These are phyloP conservation scores for Alca torda DNA, from an alignment of 2,797 vertebrate genomes.

Conservation along the genomic window DNA sequence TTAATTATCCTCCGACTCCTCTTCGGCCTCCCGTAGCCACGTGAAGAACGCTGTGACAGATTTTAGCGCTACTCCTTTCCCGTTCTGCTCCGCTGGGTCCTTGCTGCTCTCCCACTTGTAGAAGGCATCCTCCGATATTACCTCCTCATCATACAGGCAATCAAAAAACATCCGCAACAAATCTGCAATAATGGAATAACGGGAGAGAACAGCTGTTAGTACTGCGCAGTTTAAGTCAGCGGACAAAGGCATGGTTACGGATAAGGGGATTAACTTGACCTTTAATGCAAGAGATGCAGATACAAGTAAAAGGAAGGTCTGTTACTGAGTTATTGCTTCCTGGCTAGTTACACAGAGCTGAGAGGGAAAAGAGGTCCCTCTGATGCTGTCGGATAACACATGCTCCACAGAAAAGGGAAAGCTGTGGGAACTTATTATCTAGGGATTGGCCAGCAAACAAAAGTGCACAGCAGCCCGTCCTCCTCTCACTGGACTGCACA, in stretches of 20 bases:
- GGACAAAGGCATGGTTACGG: neutral
- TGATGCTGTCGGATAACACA: neutral
- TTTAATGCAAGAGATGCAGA: neutral
- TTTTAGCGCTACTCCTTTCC: slow-evolving; percentile 94
- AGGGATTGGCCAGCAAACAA: neutral
- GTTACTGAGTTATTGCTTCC: neutral
- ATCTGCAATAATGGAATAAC: slow-evolving; percentile 74
- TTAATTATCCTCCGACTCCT: slow-evolving; percentile 98
- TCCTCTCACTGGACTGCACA: neutral
- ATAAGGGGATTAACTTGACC: neutral
- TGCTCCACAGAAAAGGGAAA: neutral
- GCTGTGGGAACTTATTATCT: neutral
- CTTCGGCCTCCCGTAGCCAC: slow-evolving; percentile 96
- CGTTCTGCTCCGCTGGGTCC: slow-evolving; percentile 92
- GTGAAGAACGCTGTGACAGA: slow-evolving; percentile 97
- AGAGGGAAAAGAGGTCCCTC: neutral
- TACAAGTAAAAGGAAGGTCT: neutral
- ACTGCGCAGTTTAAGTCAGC: rapidly evolving
- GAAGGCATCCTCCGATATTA: slow-evolving; percentile 97
- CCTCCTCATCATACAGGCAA: slow-evolving; percentile 96
- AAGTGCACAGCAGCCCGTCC: neutral
- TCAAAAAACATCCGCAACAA: slow-evolving; percentile 98
- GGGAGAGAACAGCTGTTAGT: neutral
- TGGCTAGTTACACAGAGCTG: neutral
- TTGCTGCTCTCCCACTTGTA: slow-evolving; percentile 97